A percentile compares a stretch with the other conserved stretches of the same genome.
Conservation (phyloP, 2,888 invertebrate genomes). For the Hetaerina titia region DNA sequence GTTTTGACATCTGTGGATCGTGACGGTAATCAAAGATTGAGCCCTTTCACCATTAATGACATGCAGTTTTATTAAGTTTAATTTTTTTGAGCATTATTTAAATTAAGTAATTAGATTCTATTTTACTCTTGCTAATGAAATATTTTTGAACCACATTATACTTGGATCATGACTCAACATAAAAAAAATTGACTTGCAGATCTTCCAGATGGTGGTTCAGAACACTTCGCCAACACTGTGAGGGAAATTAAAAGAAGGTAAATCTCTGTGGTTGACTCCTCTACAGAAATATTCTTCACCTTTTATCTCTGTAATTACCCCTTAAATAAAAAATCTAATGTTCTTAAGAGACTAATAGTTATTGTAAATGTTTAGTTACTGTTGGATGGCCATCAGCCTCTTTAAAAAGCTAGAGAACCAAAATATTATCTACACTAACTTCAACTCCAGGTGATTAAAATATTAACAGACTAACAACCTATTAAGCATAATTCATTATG, state of each 20-base stretch:
- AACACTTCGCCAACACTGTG: constrained; percentile 96
- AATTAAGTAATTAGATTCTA: not conserved
- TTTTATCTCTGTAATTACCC: no score
- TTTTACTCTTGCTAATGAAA: not conserved
- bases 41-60: constrained; percentile 47
- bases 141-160: not conserved
- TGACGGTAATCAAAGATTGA: constrained; percentile 84
- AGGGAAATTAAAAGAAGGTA: constrained; percentile 89
- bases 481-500: no score
- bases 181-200: constrained; percentile 80
- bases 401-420: no score
- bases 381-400: no score
- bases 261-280: constrained; percentile 69
- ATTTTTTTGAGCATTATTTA: not conserved
- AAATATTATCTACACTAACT: no score
- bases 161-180: constrained; percentile 68
- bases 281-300: no score
- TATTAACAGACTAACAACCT: no score
- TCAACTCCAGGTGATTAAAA: no score
- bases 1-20: constrained; percentile 99
- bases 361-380: no score
- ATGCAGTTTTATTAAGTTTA: not conserved
- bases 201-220: constrained; percentile 94
- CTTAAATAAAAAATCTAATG: no score
- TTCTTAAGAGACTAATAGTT: no score